phyloP scores from a whole-genome alignment of 1,140 invertebrate species.

The Drosophila lowei region DNA sequence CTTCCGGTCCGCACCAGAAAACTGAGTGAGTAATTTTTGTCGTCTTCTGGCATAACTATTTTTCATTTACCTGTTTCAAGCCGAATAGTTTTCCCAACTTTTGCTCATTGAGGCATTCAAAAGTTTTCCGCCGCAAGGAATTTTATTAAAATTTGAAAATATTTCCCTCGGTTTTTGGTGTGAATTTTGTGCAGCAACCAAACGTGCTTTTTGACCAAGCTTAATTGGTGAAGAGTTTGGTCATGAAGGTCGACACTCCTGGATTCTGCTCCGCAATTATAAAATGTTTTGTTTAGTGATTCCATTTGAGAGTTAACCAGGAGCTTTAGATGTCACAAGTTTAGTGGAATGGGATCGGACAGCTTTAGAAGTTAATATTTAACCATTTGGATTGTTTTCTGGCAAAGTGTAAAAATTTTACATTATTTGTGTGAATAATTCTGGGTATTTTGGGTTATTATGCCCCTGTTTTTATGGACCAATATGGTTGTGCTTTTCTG shows the following conservation, averaged over 20 bases:
- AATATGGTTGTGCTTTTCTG: too few species aligned
- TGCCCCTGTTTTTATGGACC: too few species aligned
- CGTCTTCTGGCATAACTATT: neutral
- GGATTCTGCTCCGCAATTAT: neutral
- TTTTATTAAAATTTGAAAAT: conserved; percentile 8
- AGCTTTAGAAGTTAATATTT: too few species aligned
- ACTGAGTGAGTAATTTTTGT: conserved; percentile 30
- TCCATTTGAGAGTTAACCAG: neutral
- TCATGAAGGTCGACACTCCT: too few species aligned
- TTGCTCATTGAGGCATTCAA: neutral
- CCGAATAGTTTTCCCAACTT: neutral
- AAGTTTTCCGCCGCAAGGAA: conserved; percentile 3
- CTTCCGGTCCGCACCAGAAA: neutral
- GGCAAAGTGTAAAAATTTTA: too few species aligned
- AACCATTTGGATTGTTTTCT: too few species aligned
- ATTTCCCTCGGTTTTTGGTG: too few species aligned
- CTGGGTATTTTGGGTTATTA: too few species aligned
- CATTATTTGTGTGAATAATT: too few species aligned
- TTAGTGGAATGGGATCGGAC: too few species aligned
- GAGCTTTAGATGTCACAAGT: too few species aligned
- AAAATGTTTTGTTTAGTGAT: conserved; percentile 12
- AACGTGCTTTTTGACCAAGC: neutral
- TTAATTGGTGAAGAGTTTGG: conserved; percentile 12
- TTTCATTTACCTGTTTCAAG: conserved; percentile 9
- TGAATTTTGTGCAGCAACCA: neutral